Percentiles rank a stretch among this genome's conserved stretches.
Conservation (phyloP, 2,113 vertebrate species). For the Percopsis transmontana region DNA sequence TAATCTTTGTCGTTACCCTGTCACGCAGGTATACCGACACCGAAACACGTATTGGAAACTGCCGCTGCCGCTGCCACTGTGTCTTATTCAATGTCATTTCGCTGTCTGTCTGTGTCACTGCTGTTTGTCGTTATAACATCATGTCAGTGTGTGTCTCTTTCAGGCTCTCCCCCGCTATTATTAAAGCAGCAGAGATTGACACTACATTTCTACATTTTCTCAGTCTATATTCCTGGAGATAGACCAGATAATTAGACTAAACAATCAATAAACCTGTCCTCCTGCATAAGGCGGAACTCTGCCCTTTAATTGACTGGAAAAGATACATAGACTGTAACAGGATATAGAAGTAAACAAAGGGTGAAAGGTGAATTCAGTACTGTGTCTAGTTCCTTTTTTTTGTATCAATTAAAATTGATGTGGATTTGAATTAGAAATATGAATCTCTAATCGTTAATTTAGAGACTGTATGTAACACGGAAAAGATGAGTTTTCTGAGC, state of each 20-base stretch:
- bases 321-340: background rate
- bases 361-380: constrained; percentile 9
- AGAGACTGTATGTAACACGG: too few relatives aligned
- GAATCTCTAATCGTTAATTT: too few relatives aligned
- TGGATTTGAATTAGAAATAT: too few relatives aligned
- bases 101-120: background rate
- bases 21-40: background rate
- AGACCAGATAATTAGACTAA: constrained; percentile 16
- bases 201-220: background rate
- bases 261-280: constrained; percentile 29
- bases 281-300: constrained; percentile 1
- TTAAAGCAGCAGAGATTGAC: background rate
- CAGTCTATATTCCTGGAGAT: background rate
- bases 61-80: too few relatives aligned
- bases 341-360: background rate
- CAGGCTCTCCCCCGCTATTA: background rate
- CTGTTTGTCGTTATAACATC: background rate
- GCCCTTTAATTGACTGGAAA: background rate
- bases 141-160: background rate
- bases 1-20: background rate
- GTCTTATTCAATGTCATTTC: background rate
- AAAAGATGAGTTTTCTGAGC: too few relatives aligned
- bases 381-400: background rate
- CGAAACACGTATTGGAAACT: background rate
- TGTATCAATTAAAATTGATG: too few relatives aligned